These are phyloP conservation scores for Calyptommatus sinebrachiatus DNA, from an alignment of 2,113 vertebrate genomes.

Conservation along the genomic window DNA sequence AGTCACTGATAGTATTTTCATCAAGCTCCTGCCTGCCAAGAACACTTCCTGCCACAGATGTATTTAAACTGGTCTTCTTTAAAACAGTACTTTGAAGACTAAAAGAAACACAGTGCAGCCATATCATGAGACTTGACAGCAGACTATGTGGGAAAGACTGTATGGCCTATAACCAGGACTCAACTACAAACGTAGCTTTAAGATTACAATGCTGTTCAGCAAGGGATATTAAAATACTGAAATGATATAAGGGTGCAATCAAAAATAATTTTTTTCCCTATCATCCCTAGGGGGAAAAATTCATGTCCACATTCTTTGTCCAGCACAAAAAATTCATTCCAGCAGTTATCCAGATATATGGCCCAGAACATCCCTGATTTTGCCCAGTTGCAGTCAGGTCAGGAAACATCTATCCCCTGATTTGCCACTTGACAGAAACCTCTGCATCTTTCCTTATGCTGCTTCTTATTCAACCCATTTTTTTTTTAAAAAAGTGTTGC, in stretches of 20 bases:
- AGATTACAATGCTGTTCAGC: not conserved
- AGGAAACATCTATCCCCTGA: no score
- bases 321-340: no score
- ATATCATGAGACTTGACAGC: not conserved
- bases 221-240: not conserved
- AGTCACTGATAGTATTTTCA: constrained; percentile 4
- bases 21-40: constrained; percentile 1
- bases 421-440: no score
- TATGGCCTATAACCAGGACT: not conserved
- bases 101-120: constrained; percentile 20
- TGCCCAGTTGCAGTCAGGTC: no score
- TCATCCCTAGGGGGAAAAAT: no score
- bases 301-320: no score
- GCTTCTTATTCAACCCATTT: no score
- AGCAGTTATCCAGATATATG: no score
- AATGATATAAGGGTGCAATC: not conserved
- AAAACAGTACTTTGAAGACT: not conserved
- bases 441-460: no score
- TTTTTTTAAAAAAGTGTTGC: no score
- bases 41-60: not conserved
- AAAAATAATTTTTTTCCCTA: no score
- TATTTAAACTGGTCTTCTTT: not conserved
- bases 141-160: not conserved
- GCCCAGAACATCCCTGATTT: no score
- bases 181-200: not conserved